Conservation (phyloP, 1,140 invertebrate genomes). For the Palaemon carinicauda region DNA sequence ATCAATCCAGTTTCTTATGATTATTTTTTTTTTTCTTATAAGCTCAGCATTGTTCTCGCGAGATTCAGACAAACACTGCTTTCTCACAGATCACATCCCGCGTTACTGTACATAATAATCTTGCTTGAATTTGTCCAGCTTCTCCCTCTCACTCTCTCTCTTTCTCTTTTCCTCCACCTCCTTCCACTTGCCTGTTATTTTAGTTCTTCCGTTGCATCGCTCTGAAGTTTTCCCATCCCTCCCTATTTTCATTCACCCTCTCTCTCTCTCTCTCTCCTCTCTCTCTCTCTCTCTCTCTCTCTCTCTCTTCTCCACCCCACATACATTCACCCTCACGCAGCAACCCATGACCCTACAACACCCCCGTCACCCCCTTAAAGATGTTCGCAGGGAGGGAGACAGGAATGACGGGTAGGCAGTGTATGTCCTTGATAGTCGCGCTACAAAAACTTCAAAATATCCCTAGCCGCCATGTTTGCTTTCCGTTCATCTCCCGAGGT, state of each 20-base stretch:
- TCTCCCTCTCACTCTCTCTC: not conserved
- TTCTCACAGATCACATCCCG: no score
- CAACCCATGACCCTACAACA: not conserved
- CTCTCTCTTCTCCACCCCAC: not conserved
- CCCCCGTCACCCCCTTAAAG: no score
- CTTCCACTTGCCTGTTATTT: not conserved
- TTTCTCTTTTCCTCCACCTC: not conserved
- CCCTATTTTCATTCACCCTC: not conserved
- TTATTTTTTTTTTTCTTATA: no score
- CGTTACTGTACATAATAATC: not conserved
- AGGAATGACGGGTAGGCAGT: no score
- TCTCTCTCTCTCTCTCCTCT: not conserved
- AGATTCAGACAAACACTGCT: no score
- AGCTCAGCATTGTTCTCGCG: no score
- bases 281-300: not conserved
- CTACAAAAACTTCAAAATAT: no score
- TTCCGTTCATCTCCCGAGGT: no score
- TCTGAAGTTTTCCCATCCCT: not conserved
- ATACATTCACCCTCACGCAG: not conserved
- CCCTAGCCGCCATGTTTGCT: no score
- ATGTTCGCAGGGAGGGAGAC: no score
- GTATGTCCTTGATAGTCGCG: no score
- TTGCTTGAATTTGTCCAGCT: not conserved
- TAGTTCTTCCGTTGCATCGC: not conserved
- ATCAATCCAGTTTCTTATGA: no score